Evolutionary conservation across 1,140 invertebrate species (phyloP).

Genomic region (Parapsyche elsis): DNA sequence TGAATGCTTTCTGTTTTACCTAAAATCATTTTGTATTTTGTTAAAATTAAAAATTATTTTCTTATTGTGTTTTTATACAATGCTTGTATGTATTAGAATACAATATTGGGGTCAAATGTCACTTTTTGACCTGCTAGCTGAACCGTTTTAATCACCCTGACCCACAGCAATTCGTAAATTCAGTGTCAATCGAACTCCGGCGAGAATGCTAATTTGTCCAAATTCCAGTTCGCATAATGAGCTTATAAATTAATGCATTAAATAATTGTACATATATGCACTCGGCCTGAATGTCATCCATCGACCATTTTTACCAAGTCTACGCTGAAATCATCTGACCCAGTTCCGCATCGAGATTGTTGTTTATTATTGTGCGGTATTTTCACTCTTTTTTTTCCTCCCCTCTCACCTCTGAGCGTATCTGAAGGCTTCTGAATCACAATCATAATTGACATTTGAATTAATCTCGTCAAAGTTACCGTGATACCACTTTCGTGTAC

Average conservation of each 20-base stretch:
- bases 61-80: too few relatives aligned
- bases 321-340: neutral
- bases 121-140: neutral
- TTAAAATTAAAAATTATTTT: too few relatives aligned
- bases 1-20: too few relatives aligned
- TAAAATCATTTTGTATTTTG: too few relatives aligned
- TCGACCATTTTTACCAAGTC: too few relatives aligned
- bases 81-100: neutral
- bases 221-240: too few relatives aligned
- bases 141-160: constrained; percentile 30
- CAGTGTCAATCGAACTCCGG: neutral
- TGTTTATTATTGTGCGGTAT: neutral
- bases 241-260: too few relatives aligned
- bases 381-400: constrained; percentile 31
- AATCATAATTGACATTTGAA: constrained; percentile 32
- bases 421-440: neutral
- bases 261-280: too few relatives aligned
- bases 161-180: neutral
- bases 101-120: neutral
- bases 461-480: constrained; percentile 6
- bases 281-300: too few relatives aligned
- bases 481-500: neutral
- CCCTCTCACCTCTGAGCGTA: neutral
- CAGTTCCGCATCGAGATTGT: neutral
- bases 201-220: neutral